Percentiles rank a stretch among this genome's conserved stretches.
phyloP scores from a whole-genome alignment of 2,113 vertebrate species.

The Oxyura jamaicensis region DNA sequence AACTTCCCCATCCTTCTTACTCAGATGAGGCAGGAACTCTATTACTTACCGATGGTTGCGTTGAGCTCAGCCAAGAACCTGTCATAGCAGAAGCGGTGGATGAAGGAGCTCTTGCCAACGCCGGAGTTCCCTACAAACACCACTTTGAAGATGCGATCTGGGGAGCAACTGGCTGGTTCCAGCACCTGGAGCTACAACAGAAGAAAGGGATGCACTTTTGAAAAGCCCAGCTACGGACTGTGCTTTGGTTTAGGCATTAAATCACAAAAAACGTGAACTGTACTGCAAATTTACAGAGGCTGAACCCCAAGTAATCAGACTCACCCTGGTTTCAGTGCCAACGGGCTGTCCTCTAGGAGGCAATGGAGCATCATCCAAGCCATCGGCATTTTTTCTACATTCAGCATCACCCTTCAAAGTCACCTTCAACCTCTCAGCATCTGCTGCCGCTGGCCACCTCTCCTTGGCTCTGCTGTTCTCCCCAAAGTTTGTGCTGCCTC shows the following conservation, averaged over 20 bases:
- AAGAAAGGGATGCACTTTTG: not conserved
- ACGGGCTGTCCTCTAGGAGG: slow-evolving; percentile 41
- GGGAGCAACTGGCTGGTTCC: slow-evolving; percentile 35
- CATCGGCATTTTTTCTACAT: slow-evolving; percentile 52
- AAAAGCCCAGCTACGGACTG: not conserved
- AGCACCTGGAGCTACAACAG: slow-evolving; percentile 8
- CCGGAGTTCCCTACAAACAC: slow-evolving; percentile 86
- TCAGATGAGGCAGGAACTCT: not conserved
- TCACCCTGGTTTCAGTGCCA: slow-evolving; percentile 44
- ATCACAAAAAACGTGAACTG: not conserved
- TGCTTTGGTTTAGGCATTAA: not conserved
- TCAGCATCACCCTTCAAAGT: not conserved
- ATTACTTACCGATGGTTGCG: slow-evolving; percentile 78
- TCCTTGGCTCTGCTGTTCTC: not conserved
- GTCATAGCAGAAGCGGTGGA: slow-evolving; percentile 82
- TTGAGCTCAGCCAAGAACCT: slow-evolving; percentile 70
- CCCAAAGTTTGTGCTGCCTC: not conserved
- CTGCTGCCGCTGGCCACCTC: not conserved
- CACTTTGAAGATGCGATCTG: slow-evolving; percentile 83
- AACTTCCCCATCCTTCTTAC: not conserved
- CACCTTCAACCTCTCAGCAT: not conserved
- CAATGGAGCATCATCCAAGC: not conserved
- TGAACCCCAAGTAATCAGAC: not conserved
- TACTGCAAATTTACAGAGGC: not conserved
- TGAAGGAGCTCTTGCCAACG: slow-evolving; percentile 88